A percentile compares a stretch with the other conserved stretches of the same genome.
Conservation (phyloP, 1,140 invertebrate genomes). For the Batillaria attramentaria region DNA sequence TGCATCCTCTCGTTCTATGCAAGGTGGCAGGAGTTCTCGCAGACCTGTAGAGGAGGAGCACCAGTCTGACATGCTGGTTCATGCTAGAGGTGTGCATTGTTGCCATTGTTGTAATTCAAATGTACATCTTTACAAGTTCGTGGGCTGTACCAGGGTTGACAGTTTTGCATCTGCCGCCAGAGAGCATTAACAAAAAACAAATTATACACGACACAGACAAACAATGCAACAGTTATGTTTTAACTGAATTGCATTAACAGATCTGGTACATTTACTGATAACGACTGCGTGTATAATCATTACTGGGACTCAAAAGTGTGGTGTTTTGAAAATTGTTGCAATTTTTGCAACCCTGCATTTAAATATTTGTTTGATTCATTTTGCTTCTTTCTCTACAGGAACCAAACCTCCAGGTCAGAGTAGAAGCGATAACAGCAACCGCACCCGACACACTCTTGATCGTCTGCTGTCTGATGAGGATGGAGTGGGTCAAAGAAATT, state of each 20-base stretch:
- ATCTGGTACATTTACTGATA: not conserved
- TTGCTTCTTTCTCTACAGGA: not conserved
- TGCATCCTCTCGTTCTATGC: not conserved
- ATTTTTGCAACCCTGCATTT: not conserved
- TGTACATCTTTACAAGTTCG: not conserved
- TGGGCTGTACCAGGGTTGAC: not conserved
- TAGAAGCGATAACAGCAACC: not conserved
- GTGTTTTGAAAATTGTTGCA: not conserved
- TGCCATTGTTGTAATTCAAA: not conserved
- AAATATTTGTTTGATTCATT: not conserved
- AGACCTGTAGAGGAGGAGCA: not conserved
- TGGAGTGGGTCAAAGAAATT: not conserved
- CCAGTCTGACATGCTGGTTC: not conserved
- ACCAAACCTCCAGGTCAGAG: too few relatives aligned
- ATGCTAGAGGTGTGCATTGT: not conserved
- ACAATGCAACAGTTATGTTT: not conserved
- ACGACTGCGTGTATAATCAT: not conserved
- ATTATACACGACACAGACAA: not conserved
- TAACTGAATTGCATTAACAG: not conserved
- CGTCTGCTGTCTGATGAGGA: slow-evolving; percentile 33
- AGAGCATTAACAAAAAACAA: not conserved
- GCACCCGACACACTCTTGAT: slow-evolving; percentile 36
- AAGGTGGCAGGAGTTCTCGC: not conserved
- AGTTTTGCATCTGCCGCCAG: not conserved
- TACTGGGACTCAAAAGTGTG: not conserved